A percentile compares a stretch with the other conserved stretches of the same genome.
Evolutionary conservation across 2,888 invertebrate species (phyloP).

Genomic region (Diaperis boleti): DNA sequence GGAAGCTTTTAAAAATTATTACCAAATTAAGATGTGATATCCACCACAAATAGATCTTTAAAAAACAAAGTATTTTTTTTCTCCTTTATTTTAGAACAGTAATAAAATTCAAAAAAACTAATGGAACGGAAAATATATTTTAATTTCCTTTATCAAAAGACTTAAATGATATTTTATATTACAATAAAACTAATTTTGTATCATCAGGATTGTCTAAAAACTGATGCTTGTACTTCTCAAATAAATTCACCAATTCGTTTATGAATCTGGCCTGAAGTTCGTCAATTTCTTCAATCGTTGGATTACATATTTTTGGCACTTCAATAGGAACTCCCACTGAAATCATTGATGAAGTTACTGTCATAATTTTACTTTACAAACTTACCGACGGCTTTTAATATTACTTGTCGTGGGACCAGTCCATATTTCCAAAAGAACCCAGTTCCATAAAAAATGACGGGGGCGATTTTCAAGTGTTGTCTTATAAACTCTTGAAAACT

Average conservation of each 20-base stretch:
- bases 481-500: neutral
- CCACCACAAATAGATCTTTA: too few species aligned
- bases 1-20: too few species aligned
- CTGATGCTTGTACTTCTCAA: conserved; percentile 69
- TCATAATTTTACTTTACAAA: conserved; percentile 26
- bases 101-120: too few species aligned
- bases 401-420: conserved; percentile 82
- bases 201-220: neutral
- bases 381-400: conserved; percentile 89
- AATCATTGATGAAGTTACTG: conserved; percentile 61
- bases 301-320: conserved; percentile 77
- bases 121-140: too few species aligned
- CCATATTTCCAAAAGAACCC: conserved; percentile 93
- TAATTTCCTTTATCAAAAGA: too few species aligned
- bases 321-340: conserved; percentile 89
- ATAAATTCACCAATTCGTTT: conserved; percentile 76
- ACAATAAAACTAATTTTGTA: neutral
- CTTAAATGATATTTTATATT: too few species aligned
- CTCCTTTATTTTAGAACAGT: too few species aligned
- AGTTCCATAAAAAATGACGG: conserved; percentile 78
- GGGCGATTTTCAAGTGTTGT: neutral
- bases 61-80: too few species aligned
- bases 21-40: too few species aligned
- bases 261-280: conserved; percentile 82
- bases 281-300: conserved; percentile 81